These are phyloP conservation scores for Euzetes globulus DNA, from an alignment of 2,888 invertebrate species.

Conservation along the genomic window DNA sequence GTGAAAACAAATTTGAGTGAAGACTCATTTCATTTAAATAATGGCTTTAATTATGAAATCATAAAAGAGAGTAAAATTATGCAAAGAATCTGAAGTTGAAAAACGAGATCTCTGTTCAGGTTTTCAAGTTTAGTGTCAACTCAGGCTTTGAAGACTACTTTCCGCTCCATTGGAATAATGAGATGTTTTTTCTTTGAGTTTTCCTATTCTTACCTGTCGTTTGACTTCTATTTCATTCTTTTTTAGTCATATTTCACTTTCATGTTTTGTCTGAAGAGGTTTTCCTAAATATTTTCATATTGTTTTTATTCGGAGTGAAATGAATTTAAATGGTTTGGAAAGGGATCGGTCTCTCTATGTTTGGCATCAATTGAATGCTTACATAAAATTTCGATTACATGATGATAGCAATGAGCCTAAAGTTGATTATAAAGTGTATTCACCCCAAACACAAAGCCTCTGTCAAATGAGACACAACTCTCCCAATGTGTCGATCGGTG, in stretches of 20 bases:
- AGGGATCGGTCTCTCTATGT: neutral
- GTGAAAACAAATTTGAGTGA: no score
- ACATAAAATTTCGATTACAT: slow-evolving; percentile 1
- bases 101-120: slow-evolving; percentile 8
- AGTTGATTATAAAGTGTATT: slow-evolving; percentile 17
- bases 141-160: neutral
- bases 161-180: neutral
- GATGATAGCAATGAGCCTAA: neutral
- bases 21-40: no score
- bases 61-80: neutral
- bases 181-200: neutral
- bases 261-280: no score
- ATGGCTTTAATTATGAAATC: no score
- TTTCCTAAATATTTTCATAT: neutral
- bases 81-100: neutral
- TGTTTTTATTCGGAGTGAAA: neutral
- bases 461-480: neutral
- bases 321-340: neutral
- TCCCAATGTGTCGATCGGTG: slow-evolving; percentile 1
- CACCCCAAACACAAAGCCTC: neutral
- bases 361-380: slow-evolving; percentile 21
- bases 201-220: no score
- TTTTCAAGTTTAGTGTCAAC: neutral
- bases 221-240: no score
- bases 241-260: no score